Evolutionary conservation across 1,140 invertebrate genomes (phyloP).

Genomic region (Teleopsis dalmanni): DNA sequence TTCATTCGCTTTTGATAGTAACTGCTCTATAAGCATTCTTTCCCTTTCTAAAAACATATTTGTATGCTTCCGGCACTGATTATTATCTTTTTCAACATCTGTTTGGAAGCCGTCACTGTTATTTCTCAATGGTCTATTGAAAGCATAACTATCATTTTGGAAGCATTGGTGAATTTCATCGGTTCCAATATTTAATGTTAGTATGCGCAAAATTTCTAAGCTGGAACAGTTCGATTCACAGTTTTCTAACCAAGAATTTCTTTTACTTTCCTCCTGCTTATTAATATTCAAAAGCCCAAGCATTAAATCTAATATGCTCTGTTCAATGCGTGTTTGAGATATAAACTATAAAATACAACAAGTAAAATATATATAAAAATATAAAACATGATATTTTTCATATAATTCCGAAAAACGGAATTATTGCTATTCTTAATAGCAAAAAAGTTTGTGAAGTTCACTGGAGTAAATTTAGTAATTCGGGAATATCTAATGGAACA

Average conservation of each 20-base stretch:
- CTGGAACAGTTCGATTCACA: conserved; percentile 35
- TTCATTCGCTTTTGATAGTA: conserved; percentile 34
- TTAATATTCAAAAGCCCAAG: conserved; percentile 42
- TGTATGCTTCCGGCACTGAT: conserved; percentile 42
- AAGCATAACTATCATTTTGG: no score
- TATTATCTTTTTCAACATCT: conserved; percentile 36
- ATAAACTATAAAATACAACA: no score
- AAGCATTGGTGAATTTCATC: conserved; percentile 28
- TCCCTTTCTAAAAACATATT: conserved; percentile 38
- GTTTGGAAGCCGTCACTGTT: not conserved
- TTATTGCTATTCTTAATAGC: no score
- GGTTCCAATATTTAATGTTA: conserved; percentile 31
- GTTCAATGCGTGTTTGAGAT: conserved; percentile 31
- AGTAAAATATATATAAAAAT: no score
- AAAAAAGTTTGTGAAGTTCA: no score
- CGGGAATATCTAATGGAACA: no score
- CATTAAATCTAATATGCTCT: conserved; percentile 30
- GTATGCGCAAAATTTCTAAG: conserved; percentile 29
- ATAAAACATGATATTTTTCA: no score
- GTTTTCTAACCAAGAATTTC: conserved; percentile 31
- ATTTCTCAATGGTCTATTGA: no score
- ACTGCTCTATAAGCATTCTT: conserved; percentile 29
- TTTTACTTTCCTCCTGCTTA: conserved; percentile 22
- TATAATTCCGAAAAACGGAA: no score
- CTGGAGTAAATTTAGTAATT: no score